Evolutionary conservation across 2,888 invertebrate genomes (phyloP).

Genomic region (Hyposoter didymator): DNA sequence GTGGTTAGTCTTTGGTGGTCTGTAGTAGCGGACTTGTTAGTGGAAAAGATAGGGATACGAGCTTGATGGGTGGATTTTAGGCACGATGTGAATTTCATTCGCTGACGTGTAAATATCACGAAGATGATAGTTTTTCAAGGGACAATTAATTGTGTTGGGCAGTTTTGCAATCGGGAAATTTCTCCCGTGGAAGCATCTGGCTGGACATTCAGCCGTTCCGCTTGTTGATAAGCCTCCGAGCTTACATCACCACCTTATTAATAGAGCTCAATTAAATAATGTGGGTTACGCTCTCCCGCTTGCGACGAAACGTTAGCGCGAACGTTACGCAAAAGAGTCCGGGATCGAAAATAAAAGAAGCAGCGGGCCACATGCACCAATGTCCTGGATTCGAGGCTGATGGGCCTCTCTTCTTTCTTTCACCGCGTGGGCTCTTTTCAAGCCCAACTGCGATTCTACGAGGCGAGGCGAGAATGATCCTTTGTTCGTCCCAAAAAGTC

Average conservation of each 20-base stretch:
- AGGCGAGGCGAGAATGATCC: conserved; percentile 50
- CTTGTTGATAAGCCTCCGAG: conserved; percentile 54
- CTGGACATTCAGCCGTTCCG: conserved; percentile 23
- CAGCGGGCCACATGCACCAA: conserved; percentile 39
- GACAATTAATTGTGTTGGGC: neutral
- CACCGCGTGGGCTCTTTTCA: conserved; percentile 21
- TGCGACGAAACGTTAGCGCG: conserved; percentile 64
- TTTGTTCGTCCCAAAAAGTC: conserved; percentile 58
- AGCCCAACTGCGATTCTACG: conserved; percentile 17
- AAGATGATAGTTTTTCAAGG: neutral
- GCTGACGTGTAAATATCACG: neutral
- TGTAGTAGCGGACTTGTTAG: neutral
- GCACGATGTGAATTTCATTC: neutral
- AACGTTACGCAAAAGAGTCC: conserved; percentile 70
- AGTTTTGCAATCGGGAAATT: neutral
- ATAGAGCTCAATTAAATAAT: conserved; percentile 77
- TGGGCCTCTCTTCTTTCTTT: conserved; percentile 46
- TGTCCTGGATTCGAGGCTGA: conserved; percentile 48
- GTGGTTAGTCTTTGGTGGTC: conserved; percentile 9
- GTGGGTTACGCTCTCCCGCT: conserved; percentile 73
- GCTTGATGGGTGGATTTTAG: neutral
- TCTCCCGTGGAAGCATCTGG: conserved; percentile 7
- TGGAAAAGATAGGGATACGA: too few relatives aligned
- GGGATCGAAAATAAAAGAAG: conserved; percentile 47
- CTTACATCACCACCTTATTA: conserved; percentile 74